Conservation (phyloP, 2,113 vertebrate species). For the Halichoeres trimaculatus region DNA sequence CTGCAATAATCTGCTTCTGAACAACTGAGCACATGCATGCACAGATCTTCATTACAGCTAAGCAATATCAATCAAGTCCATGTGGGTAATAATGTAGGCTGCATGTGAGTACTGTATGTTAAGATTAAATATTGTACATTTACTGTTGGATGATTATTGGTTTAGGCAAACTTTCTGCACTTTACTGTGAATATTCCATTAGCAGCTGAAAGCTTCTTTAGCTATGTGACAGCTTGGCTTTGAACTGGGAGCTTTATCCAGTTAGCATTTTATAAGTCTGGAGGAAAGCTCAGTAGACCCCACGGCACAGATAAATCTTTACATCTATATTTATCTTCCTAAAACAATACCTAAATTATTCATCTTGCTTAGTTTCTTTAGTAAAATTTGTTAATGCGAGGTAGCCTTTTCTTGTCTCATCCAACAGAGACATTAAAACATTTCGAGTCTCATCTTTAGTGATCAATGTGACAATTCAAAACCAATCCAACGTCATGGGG, state of each 20-base stretch:
- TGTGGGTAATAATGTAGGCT: slow-evolving; percentile 43
- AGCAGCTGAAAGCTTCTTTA: slow-evolving; percentile 2
- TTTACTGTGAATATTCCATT: slow-evolving; percentile 3
- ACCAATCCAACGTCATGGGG: slow-evolving; percentile 13
- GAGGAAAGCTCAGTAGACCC: slow-evolving; percentile 16
- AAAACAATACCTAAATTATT: slow-evolving; percentile 3
- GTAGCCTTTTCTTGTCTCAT: too few species aligned
- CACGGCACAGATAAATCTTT: not conserved
- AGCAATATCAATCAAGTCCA: slow-evolving; percentile 55
- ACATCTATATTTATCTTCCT: not conserved
- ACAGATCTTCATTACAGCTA: slow-evolving; percentile 55
- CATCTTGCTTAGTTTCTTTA: not conserved
- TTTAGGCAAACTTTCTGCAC: slow-evolving; percentile 17
- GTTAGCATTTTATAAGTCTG: slow-evolving; percentile 3
- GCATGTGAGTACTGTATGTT: slow-evolving; percentile 56
- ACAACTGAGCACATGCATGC: slow-evolving; percentile 58
- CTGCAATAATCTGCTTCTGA: slow-evolving; percentile 34
- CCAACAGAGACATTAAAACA: not conserved
- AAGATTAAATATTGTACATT: slow-evolving; percentile 46
- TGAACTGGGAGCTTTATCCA: slow-evolving; percentile 5
- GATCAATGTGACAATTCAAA: slow-evolving; percentile 26
- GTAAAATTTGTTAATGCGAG: too few species aligned
- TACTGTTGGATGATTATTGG: slow-evolving; percentile 14
- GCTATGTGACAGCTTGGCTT: slow-evolving; percentile 4
- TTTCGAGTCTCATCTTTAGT: slow-evolving; percentile 5